Conservation (phyloP, 2,888 invertebrate species). For the Luperina testacea region DNA sequence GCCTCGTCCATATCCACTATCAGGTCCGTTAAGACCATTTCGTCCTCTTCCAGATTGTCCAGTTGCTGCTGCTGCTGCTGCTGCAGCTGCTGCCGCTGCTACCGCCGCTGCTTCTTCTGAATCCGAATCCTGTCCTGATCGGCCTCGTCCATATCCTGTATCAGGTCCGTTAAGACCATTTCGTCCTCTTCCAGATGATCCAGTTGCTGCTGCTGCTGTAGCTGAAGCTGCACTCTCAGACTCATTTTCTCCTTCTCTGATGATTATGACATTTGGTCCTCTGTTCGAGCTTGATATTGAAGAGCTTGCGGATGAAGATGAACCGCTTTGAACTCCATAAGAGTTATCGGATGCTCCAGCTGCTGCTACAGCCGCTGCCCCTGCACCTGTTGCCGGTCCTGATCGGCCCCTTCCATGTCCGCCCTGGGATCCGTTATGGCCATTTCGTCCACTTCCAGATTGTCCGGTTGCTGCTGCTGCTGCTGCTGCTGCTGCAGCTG, state of each 20-base stretch:
- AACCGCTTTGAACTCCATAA: no score
- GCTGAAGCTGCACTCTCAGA: not conserved
- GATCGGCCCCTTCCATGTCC: no score
- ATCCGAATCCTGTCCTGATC: not conserved
- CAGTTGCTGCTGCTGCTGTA: not conserved
- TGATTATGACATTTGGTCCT: no score
- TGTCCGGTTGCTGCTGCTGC: not conserved
- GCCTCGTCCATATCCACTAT: rapidly evolving
- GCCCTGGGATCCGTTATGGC: no score
- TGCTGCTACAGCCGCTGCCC: not conserved
- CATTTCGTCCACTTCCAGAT: no score
- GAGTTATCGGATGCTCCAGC: not conserved
- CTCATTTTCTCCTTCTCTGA: no score
- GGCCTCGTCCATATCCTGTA: not conserved
- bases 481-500: not conserved
- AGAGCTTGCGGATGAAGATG: no score
- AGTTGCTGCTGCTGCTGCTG: not conserved
- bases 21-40: rapidly evolving
- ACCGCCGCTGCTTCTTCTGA: not conserved
- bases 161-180: no score
- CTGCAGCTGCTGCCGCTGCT: not conserved
- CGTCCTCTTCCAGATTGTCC: no score
- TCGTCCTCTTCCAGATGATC: not conserved
- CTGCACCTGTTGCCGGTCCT: no score
- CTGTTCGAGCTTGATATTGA: no score